Base-by-base conservation (phyloP, 2,888 invertebrate genomes). In the Habrosyne pyritoides region DNA sequence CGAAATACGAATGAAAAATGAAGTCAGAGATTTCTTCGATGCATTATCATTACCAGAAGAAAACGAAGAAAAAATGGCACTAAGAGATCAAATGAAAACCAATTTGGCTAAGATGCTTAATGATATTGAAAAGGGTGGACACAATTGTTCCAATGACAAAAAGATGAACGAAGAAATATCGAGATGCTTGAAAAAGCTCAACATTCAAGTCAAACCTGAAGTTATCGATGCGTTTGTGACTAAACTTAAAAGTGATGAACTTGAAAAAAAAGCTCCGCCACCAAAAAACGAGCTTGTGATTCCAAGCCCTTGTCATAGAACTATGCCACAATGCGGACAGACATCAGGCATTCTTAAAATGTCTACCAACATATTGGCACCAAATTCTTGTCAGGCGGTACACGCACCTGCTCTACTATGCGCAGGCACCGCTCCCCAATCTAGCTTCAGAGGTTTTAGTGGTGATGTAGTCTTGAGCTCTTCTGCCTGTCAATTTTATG, bases 151-250 rank as follows among this genome's bases (percentile, higher is more conserved):
- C 2, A 83, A 67, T 4, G 75, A 78, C 55, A 53, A 59, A 1
- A 81, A 75, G 68, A 86, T 87, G 73, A 82, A 71, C 46, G 55
- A 67, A 21, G 81, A 79, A 60, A 72, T 87, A 30, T 28, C 47
- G 0, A 83, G 69, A 52, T 67, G 66, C 52, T n/a, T 85, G 0
- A 72, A 64, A 21, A 85, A 82, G 62, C 33, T 83, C 22, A 63
- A 68, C 10, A 66, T 59, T 50, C 66, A 75, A 21, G 60, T 77
- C 7, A 65, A 53, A 24, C 54, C 64, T 0, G 30, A 73, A 22
- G 58, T 60, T 30, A 69, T 84, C 18, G 60, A 78, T n/a, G 48
- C 50, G 2, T 84, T 87, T 61, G 59, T 86, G 0, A 63, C 66
- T 6, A 73, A 67, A 59, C 63, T 87, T 18, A 79, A 76, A 53